These are phyloP conservation scores for Drosophila baimaii DNA, from an alignment of 1,140 invertebrate species.

Conservation along the genomic window DNA sequence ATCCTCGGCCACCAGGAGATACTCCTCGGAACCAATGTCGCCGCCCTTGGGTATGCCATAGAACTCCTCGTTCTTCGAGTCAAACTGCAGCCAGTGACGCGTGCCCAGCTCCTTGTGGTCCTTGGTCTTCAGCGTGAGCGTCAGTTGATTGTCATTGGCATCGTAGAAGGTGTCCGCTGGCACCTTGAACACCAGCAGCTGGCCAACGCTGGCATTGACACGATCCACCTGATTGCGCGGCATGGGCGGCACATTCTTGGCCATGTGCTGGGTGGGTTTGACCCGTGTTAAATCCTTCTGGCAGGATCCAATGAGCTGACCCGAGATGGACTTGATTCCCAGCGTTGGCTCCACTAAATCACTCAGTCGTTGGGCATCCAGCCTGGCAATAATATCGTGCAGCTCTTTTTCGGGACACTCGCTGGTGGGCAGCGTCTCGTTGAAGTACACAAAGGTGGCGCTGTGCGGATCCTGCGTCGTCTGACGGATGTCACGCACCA, in stretches of 20 bases:
- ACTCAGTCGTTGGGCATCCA: conserved; percentile 85
- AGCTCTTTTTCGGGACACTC: conserved; percentile 91
- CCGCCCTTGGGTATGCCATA: conserved; percentile 91
- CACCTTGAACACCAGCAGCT: conserved; percentile 91
- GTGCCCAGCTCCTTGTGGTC: conserved; percentile 88
- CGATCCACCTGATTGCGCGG: conserved; percentile 93
- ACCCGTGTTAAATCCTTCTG: conserved; percentile 84
- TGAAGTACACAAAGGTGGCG: conserved; percentile 92
- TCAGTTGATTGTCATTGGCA: conserved; percentile 90
- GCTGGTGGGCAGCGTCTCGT: conserved; percentile 91
- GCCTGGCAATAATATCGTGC: conserved; percentile 86
- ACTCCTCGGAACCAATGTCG: conserved; percentile 90
- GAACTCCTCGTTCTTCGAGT: conserved; percentile 94
- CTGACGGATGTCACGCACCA: conserved; percentile 77
- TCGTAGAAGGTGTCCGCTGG: conserved; percentile 95
- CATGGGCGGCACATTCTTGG: conserved; percentile 89
- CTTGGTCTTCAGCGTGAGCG: conserved; percentile 89
- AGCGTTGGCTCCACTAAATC: conserved; percentile 87
- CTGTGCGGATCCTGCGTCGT: conserved; percentile 83
- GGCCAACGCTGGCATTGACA: conserved; percentile 91
- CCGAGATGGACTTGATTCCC: conserved; percentile 87
- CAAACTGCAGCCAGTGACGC: conserved; percentile 95
- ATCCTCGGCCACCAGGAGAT: conserved; percentile 89
- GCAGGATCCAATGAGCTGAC: conserved; percentile 88
- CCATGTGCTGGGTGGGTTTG: conserved; percentile 85